A percentile compares a stretch with the other conserved stretches of the same genome.
These are phyloP conservation scores for Mus spicilegus DNA, from an alignment of 2,113 vertebrate genomes.

Conservation along the genomic window DNA sequence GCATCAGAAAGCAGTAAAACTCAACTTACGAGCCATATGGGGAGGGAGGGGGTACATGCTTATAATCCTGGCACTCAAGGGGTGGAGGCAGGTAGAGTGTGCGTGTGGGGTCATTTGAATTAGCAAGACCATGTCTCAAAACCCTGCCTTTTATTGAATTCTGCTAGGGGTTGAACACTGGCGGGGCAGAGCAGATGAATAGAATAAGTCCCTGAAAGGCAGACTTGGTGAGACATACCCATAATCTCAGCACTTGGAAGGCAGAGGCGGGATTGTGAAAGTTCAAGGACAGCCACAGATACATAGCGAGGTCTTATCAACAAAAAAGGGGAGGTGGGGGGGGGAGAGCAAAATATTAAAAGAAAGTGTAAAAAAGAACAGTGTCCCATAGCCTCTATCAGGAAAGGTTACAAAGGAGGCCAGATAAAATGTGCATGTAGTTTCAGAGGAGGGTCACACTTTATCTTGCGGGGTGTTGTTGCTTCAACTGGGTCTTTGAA, in stretches of 20 bases:
- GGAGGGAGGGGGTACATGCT: too few species aligned
- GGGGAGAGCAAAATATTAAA: background rate
- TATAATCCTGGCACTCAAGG: background rate
- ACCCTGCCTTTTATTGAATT: background rate
- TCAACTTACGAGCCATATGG: background rate
- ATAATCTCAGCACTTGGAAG: background rate
- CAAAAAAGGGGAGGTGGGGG: background rate
- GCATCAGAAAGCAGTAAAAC: background rate
- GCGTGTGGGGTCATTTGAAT: background rate
- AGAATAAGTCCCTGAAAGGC: background rate
- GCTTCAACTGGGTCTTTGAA: background rate
- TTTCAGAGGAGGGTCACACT: background rate
- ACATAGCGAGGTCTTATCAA: background rate
- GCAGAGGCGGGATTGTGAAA: background rate
- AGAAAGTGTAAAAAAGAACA: background rate
- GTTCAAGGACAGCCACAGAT: background rate
- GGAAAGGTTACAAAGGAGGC: slow-evolving; percentile 14
- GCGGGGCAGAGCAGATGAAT: background rate
- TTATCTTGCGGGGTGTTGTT: background rate
- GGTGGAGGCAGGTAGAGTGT: background rate
- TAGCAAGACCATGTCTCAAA: background rate
- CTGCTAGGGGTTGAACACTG: background rate
- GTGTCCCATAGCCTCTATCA: background rate
- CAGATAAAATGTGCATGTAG: background rate
- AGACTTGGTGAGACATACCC: background rate